Base-by-base conservation (phyloP, 2,113 vertebrate genomes). In the Cryptotis parvus region DNA sequence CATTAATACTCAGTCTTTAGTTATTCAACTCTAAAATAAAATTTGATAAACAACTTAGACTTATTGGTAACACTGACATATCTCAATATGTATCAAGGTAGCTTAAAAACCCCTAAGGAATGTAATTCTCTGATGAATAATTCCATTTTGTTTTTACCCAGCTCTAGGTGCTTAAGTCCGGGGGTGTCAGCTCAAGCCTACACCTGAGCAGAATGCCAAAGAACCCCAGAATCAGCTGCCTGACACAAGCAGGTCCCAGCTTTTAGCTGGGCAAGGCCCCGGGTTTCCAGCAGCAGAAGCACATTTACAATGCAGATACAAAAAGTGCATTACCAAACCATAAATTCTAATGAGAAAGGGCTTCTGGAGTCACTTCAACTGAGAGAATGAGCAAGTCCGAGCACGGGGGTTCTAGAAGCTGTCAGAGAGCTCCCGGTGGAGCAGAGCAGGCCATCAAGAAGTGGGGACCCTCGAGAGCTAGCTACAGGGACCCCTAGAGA, bases 21-120 rank as follows among this genome's bases (percentile, higher is more conserved):
- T 69, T 79, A 61, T 45, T 80, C 27, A 82, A 81, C 63, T 55
- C 81, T 65, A 91, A 94, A 93, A 63, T 80, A 55, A 87, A 74
- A 41, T 73, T 5, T 68, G 26, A 81, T 61, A 15, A 92, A 43
- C 29, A 55, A 24, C 45, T 70, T 58, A 35, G 9, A 65, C 20
- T 83, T 74, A 68, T 1, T 78, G 45, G 15, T 78, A n/a, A 81
- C 7, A 78, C 1, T 68, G 31, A n/a, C 33, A 26, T 75, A 88
- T 93, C 70, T 55, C 35, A 52, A 31, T 6, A 33, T 81, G 5
- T 43, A 83, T 52, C 27, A 79, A 70, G 35, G 31, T 3, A 58
- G 9, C 33, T 89, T 90, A 73, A 89, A 77, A 39, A 79, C 14
- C 26, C 7, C 73, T 6, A 31, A 58, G 29, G 61, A 33, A 52